Conservation (phyloP, 2,113 vertebrate genomes). For the Oryzias javanicus region DNA sequence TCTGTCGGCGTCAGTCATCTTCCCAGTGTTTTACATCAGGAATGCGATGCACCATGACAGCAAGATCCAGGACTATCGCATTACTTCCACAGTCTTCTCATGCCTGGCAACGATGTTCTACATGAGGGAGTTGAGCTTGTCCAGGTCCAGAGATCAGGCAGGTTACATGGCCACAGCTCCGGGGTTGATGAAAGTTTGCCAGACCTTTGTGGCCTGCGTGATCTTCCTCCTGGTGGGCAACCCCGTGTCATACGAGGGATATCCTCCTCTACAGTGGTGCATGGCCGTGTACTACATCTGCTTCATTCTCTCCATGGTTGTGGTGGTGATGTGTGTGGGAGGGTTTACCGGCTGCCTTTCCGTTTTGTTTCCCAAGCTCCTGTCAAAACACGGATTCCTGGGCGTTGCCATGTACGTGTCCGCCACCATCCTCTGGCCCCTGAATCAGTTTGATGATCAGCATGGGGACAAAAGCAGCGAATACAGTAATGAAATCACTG, state of each 20-base stretch:
- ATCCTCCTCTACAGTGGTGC: slow-evolving; percentile 78
- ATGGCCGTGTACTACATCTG: slow-evolving; percentile 86
- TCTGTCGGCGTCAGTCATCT: slow-evolving; percentile 82
- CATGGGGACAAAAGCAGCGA: fast-evolving
- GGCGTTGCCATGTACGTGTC: slow-evolving; percentile 77
- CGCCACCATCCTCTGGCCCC: slow-evolving; percentile 82
- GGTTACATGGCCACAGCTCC: slow-evolving; percentile 87
- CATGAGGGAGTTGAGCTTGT: slow-evolving; percentile 78
- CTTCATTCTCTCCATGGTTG: slow-evolving; percentile 82
- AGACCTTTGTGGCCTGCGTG: slow-evolving; percentile 83
- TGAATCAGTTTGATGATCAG: slow-evolving; percentile 76
- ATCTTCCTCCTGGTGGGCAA: slow-evolving; percentile 82
- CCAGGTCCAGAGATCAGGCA: slow-evolving; percentile 80
- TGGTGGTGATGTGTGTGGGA: slow-evolving; percentile 81
- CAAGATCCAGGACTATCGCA: slow-evolving; percentile 52
- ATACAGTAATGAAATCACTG: slow-evolving; percentile 22
- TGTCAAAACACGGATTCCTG: slow-evolving; percentile 78
- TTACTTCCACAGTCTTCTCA: slow-evolving; percentile 81
- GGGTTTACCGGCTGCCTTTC: slow-evolving; percentile 82
- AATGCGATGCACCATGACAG: fast-evolving
- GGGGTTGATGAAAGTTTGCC: slow-evolving; percentile 84
- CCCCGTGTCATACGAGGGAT: slow-evolving; percentile 31
- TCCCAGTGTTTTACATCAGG: slow-evolving; percentile 75
- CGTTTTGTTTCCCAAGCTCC: slow-evolving; percentile 81
- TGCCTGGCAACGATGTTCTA: slow-evolving; percentile 80